phyloP scores from a whole-genome alignment of 1,140 invertebrate species.

The Drosophila lini region DNA sequence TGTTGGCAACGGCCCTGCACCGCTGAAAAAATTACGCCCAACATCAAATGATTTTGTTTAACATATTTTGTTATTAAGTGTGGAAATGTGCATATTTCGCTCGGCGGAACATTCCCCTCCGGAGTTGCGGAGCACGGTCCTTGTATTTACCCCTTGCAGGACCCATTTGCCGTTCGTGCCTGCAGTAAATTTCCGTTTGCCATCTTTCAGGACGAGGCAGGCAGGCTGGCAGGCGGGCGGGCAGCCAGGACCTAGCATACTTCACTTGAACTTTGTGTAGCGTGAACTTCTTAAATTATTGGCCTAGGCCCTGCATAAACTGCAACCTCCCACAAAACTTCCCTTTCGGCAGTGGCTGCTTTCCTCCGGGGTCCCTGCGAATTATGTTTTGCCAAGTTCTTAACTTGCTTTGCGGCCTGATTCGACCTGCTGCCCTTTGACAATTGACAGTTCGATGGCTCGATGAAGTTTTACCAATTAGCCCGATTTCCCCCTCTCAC shows the following conservation, averaged over 20 bases:
- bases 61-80: constrained; percentile 84
- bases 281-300: constrained; percentile 82
- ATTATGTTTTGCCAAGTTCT: constrained; percentile 71
- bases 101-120: constrained; percentile 36
- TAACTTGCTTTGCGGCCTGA: constrained; percentile 54
- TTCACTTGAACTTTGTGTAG: constrained; percentile 79
- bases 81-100: constrained; percentile 81
- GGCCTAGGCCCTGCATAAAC: constrained; percentile 59
- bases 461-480: constrained; percentile 69
- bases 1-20: constrained; percentile 37
- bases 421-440: constrained; percentile 49
- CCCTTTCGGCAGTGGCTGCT: constrained; percentile 29
- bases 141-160: constrained; percentile 10
- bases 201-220: constrained; percentile 65
- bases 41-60: constrained; percentile 83
- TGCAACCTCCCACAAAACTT: constrained; percentile 37
- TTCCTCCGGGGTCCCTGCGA: constrained; percentile 39
- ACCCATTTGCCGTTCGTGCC: constrained; percentile 62
- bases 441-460: constrained; percentile 73
- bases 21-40: constrained; percentile 61
- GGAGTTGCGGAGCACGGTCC: constrained; percentile 3
- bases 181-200: constrained; percentile 82
- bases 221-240: constrained; percentile 12
- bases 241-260: constrained; percentile 53
- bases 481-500: constrained; percentile 31